These are phyloP conservation scores for Xanthia togata DNA, from an alignment of 2,888 invertebrate genomes.

Conservation along the genomic window DNA sequence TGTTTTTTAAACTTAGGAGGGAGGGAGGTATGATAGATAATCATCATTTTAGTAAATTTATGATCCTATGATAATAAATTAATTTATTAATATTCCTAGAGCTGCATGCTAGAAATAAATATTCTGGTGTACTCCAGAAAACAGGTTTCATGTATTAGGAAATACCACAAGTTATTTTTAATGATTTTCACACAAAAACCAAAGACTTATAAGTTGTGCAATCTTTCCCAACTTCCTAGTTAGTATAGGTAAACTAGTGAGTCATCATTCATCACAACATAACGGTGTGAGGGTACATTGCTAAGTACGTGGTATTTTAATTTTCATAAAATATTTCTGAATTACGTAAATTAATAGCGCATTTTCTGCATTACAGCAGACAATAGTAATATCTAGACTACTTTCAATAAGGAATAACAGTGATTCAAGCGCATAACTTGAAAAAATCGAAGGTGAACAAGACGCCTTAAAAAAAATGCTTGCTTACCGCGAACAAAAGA, in stretches of 20 bases:
- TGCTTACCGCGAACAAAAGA: constrained; percentile 95
- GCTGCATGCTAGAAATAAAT: background rate
- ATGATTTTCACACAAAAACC: background rate
- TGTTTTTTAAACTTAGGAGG: background rate
- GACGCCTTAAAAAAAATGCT: constrained; percentile 78
- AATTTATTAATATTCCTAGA: background rate
- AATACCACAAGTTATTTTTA: background rate
- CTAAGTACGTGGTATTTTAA: constrained; percentile 7
- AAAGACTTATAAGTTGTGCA: constrained; percentile 43
- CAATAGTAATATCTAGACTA: background rate
- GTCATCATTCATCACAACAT: constrained; percentile 30
- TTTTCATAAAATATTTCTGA: constrained; percentile 6
- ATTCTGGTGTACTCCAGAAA: background rate
- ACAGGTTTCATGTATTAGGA: background rate
- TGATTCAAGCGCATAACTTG: constrained; percentile 11
- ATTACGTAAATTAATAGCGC: background rate
- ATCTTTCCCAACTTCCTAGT: constrained; percentile 27
- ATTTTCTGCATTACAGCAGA: background rate
- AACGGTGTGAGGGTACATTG: constrained; percentile 13
- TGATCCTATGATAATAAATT: background rate
- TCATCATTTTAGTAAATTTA: background rate
- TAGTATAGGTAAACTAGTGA: background rate
- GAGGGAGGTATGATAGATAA: too few relatives aligned
- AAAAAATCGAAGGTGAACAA: constrained; percentile 57
- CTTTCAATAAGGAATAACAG: constrained; percentile 1